phyloP scores from a whole-genome alignment of 2,797 vertebrate species.

The Coilia nasus region DNA sequence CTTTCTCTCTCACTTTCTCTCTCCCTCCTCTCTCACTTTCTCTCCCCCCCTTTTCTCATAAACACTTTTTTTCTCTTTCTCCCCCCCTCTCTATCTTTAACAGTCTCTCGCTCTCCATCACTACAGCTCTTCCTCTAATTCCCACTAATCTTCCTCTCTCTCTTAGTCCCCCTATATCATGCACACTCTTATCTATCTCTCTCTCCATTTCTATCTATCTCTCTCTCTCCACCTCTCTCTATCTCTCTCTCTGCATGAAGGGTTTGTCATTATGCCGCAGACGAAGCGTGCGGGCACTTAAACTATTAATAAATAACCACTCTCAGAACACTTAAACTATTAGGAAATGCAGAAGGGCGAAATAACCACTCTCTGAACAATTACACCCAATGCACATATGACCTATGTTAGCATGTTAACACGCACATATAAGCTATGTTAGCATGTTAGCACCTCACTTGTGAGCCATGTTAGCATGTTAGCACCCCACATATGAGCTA shows the following conservation, averaged over 20 bases:
- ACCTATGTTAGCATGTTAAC: too few relatives aligned
- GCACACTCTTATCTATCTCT: constrained; percentile 16
- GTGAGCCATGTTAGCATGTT: too few relatives aligned
- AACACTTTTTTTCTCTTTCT: constrained; percentile 34
- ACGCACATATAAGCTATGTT: too few relatives aligned
- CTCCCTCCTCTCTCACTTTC: not conserved
- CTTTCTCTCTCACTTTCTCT: not conserved
- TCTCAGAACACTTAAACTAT: constrained; percentile 63
- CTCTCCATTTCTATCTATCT: not conserved
- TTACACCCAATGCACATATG: not conserved
- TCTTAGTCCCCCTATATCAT: constrained; percentile 55
- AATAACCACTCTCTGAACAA: not conserved
- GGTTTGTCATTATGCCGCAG: constrained; percentile 68
- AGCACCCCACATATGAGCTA: too few relatives aligned
- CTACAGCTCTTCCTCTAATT: not conserved
- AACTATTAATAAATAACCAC: constrained; percentile 75
- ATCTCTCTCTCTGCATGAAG: not conserved
- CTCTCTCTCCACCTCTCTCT: not conserved
- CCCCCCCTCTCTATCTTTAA: constrained; percentile 45
- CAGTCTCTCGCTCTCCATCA: not conserved
- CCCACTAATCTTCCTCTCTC: constrained; percentile 48
- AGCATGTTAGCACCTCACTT: too few relatives aligned
- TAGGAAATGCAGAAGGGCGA: constrained; percentile 40
- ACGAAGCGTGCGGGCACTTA: constrained; percentile 68
- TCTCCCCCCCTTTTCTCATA: too few relatives aligned